phyloP scores from a whole-genome alignment of 2,113 vertebrate species.

The Dissostichus mawsoni region DNA sequence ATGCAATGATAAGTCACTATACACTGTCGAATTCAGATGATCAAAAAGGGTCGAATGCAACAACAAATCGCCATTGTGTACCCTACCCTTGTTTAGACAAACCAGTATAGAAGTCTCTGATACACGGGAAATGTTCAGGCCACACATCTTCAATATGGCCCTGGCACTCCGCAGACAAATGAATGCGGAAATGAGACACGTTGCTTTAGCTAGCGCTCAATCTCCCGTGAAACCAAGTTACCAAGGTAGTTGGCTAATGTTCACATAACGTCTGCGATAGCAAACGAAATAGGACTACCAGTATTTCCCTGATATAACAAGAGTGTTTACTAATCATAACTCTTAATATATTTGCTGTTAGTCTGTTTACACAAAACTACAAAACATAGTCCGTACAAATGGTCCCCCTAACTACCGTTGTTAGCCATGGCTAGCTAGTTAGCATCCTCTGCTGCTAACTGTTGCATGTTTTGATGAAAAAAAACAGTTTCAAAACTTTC shows the following conservation, averaged over 20 bases:
- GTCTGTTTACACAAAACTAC: neutral
- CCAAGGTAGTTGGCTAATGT: constrained; percentile 45
- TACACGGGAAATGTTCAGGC: constrained; percentile 41
- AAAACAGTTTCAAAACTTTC: constrained; percentile 72
- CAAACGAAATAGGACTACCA: neutral
- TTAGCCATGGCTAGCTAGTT: constrained; percentile 56
- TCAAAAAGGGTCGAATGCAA: neutral
- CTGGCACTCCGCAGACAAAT: constrained; percentile 71
- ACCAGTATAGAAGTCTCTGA: constrained; percentile 11
- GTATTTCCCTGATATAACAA: neutral
- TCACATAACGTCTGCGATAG: constrained; percentile 9
- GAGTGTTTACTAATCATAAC: fast-evolving
- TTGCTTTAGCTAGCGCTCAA: constrained; percentile 76
- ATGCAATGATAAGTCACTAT: neutral
- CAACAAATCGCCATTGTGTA: neutral
- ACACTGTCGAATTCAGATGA: constrained; percentile 20
- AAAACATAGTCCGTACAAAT: neutral
- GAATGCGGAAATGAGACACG: constrained; percentile 85
- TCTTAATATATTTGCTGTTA: too few species aligned
- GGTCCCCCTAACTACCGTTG: constrained; percentile 7
- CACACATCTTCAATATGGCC: constrained; percentile 79
- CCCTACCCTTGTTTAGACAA: constrained; percentile 26
- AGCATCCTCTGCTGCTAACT: constrained; percentile 73
- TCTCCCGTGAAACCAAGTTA: constrained; percentile 67
- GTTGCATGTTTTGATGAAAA: constrained; percentile 76